Percentiles rank a stretch among this genome's conserved stretches.
Evolutionary conservation across 2,797 vertebrate species (phyloP).

Genomic region (Balearica regulorum): DNA sequence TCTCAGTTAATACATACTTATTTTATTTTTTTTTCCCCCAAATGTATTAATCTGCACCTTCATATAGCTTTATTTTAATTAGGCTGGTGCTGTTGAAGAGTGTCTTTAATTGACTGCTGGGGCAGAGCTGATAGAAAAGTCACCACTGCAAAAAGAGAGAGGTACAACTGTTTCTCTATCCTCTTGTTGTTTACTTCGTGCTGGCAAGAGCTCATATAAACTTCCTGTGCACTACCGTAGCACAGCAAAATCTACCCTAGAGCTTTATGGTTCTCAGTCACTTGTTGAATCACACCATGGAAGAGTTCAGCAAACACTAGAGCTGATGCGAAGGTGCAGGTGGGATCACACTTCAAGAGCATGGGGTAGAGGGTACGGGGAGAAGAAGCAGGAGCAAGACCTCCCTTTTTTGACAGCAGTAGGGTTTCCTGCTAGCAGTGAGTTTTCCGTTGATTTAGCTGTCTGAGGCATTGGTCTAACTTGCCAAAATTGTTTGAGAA

Average conservation of each 20-base stretch:
- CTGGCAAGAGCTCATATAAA: background rate
- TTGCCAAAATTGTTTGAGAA: background rate
- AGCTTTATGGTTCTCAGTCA: background rate
- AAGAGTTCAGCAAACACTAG: background rate
- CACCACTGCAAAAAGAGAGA: background rate
- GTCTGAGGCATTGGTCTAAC: fast-evolving
- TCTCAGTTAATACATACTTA: background rate
- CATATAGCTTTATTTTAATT: background rate
- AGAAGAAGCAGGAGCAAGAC: background rate
- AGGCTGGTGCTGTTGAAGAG: background rate
- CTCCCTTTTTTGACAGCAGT: background rate
- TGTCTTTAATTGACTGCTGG: background rate
- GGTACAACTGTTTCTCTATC: background rate
- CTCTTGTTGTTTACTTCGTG: background rate
- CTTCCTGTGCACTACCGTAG: background rate
- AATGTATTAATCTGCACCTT: background rate
- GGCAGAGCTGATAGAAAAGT: background rate
- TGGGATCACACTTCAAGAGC: background rate
- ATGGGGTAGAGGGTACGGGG: background rate
- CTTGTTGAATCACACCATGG: background rate
- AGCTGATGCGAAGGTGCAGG: background rate
- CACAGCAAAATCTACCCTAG: background rate
- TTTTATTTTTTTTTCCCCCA: too few relatives aligned
- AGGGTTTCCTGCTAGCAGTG: background rate
- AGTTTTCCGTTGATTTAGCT: background rate